Base-by-base conservation (phyloP, 2,113 vertebrate species). In the Eurystomus gularis region DNA sequence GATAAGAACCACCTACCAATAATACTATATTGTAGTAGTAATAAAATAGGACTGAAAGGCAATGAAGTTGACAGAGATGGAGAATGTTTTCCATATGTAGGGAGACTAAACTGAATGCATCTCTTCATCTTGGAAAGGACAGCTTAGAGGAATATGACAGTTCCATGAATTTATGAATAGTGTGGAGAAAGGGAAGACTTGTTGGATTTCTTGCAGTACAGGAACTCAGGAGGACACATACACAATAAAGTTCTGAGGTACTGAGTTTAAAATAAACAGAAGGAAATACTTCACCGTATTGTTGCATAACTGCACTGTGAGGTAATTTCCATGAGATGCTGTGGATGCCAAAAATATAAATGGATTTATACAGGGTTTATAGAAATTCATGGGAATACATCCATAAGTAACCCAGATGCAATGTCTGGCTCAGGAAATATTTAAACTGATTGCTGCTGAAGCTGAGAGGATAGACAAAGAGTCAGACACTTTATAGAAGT, bases 211-310 rank as follows among this genome's bases (percentile, higher is more conserved):
- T 81, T 86, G 72, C 31, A 78, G 21, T 23, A 52, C 44, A 60
- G 73, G 73, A 84, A 91, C 48, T 89, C 57, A 82, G 57, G 69
- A 86, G 60, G 33, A 91, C 39, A 94, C 21, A 68, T 33, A 19
- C 29, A 76, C 52, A 87, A 69, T 76, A 35, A 89, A 86, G 57
- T 94, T 94, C 79, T 96, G 86, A 94, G 48, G 77, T 96, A 94
- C 42, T 31, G 52, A 95, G 33, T 84, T 95, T 94, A 91, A 96
- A 94, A 94, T 91, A 95, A 96, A 87, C 84, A 91, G 80, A 89
- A 93, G 86, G 77, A 96, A 97, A 91, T 82, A 60, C 48, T 96
- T 89, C 91, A 93, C 81, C 0, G 0, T 95, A 79, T 79, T 86
- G 65, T 93, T 95, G 73, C 93, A 91, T 96, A 87, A 76, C 73